Percentiles rank a stretch among this genome's conserved stretches.
These are phyloP conservation scores for Rallus limicola DNA, from an alignment of 2,113 vertebrate genomes.

Conservation along the genomic window DNA sequence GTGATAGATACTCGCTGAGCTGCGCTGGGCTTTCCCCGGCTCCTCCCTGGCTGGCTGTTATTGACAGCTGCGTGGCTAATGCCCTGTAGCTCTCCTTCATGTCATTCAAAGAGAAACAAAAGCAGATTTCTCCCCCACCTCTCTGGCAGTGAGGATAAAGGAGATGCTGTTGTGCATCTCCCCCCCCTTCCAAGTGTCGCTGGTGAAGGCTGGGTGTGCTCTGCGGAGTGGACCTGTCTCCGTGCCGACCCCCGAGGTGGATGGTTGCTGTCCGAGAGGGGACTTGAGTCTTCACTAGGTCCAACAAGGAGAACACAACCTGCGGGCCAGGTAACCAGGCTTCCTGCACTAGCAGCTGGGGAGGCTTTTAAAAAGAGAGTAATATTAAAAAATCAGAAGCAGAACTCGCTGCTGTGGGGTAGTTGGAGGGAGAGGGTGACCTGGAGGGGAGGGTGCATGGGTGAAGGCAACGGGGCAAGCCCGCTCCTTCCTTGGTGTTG, in stretches of 20 bases:
- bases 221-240: background rate
- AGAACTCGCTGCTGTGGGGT: background rate
- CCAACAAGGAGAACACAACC: background rate
- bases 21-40: background rate
- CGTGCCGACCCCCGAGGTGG: rapidly evolving
- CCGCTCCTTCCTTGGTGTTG: rapidly evolving
- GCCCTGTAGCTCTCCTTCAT: background rate
- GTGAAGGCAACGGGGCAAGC: background rate
- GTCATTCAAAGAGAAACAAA: constrained; percentile 42
- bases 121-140: constrained; percentile 16
- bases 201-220: background rate
- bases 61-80: constrained; percentile 42
- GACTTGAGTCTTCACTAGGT: background rate
- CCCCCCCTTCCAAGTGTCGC: background rate
- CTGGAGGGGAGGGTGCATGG: background rate
- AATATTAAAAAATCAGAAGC: too few species aligned
- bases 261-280: background rate
- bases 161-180: background rate
- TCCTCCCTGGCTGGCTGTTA: background rate
- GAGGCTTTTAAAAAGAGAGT: too few species aligned
- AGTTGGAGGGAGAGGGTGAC: background rate
- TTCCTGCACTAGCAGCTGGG: background rate
- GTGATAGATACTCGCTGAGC: background rate
- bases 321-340: background rate
- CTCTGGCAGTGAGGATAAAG: background rate